phyloP scores from a whole-genome alignment of 2,113 vertebrate species.

The Leucoraja erinaceus region DNA sequence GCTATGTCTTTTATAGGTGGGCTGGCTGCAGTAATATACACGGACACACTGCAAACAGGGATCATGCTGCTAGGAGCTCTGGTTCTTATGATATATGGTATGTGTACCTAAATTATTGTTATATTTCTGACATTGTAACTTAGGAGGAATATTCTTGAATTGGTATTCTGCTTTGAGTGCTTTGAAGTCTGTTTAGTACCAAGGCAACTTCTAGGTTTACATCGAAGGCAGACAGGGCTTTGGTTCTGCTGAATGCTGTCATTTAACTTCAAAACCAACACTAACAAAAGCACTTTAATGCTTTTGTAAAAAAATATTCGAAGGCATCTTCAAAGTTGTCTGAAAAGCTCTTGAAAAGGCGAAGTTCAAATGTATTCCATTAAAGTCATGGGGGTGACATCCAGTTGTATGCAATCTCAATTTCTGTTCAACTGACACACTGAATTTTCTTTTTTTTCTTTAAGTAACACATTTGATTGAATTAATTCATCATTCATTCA shows the following conservation, averaged over 20 bases:
- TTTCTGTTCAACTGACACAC: neutral
- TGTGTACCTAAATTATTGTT: slow-evolving; percentile 57
- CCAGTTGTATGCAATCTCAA: neutral
- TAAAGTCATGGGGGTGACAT: neutral
- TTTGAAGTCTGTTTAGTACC: too few relatives aligned
- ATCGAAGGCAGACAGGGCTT: neutral
- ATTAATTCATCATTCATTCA: too few relatives aligned
- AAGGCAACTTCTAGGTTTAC: too few relatives aligned
- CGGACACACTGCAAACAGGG: slow-evolving; percentile 78
- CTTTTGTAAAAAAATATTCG: neutral
- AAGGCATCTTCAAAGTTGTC: neutral
- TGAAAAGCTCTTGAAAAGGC: neutral
- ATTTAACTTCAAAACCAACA: neutral
- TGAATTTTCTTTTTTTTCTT: neutral
- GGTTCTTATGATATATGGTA: slow-evolving; percentile 78
- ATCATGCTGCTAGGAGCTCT: slow-evolving; percentile 85
- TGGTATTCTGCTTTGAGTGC: neutral
- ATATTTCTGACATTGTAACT: slow-evolving; percentile 2
- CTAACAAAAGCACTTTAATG: neutral
- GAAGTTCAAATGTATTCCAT: neutral
- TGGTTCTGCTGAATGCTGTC: neutral
- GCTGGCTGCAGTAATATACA: slow-evolving; percentile 94
- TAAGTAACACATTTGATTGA: neutral
- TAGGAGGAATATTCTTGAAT: neutral
- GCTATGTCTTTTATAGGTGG: slow-evolving; percentile 65